Conservation (phyloP, 1,140 invertebrate species). For the Formica selysi region DNA sequence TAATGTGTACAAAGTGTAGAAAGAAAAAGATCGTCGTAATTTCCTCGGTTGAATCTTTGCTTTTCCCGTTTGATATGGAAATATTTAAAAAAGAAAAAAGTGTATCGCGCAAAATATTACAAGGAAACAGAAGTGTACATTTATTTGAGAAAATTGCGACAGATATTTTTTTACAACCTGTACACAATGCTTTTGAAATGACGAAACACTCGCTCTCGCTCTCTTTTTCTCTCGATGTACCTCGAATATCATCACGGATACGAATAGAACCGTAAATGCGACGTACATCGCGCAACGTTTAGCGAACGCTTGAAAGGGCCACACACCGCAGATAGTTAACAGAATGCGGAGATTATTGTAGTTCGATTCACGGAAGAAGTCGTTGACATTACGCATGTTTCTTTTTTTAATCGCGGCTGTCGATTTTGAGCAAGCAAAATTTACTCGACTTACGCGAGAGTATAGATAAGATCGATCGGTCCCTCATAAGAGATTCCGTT, state of each 20-base stretch:
- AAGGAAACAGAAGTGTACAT: background rate
- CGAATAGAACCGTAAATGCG: background rate
- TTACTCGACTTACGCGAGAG: background rate
- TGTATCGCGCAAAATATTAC: background rate
- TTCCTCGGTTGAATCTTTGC: background rate
- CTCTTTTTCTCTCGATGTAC: background rate
- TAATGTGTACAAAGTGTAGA: background rate
- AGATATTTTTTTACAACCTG: background rate
- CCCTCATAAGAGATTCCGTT: slow-evolving; percentile 32
- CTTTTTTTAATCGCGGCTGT: background rate
- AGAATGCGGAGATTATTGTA: slow-evolving; percentile 24
- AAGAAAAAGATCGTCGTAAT: background rate
- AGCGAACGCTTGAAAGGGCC: slow-evolving; percentile 3
- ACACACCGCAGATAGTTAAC: background rate
- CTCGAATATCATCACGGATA: background rate
- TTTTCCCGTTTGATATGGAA: background rate
- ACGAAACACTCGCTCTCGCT: background rate
- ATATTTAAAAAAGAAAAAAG: background rate
- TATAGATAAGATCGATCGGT: background rate
- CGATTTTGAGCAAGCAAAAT: background rate
- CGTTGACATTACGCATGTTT: background rate
- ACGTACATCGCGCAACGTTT: slow-evolving; percentile 4
- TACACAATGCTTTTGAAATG: background rate
- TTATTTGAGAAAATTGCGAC: background rate
- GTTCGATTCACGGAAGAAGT: slow-evolving; percentile 30